A percentile compares a stretch with the other conserved stretches of the same genome.
phyloP scores from a whole-genome alignment of 2,888 invertebrate genomes.

The Stenchaetothrips biformis region DNA sequence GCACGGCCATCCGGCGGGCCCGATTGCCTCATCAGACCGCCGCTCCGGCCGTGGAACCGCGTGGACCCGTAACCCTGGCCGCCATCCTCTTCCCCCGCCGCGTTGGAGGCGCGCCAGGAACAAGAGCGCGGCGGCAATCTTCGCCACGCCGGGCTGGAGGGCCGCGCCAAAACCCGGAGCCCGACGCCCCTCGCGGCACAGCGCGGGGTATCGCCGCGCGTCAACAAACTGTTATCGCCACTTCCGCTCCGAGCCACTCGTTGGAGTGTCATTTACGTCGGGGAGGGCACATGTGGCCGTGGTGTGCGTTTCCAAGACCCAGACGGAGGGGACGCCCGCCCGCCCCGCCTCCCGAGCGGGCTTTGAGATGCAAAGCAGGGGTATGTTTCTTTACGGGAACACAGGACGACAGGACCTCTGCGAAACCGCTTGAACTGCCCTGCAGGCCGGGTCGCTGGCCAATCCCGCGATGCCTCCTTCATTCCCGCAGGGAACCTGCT shows the following conservation, averaged over 20 bases:
- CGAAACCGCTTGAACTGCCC: too few relatives aligned
- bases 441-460: too few relatives aligned
- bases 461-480: too few relatives aligned
- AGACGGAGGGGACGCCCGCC: background rate
- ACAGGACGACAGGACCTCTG: too few relatives aligned
- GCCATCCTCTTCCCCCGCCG: background rate
- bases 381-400: background rate
- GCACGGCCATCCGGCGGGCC: too few relatives aligned
- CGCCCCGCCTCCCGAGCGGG: background rate
- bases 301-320: background rate
- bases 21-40: too few relatives aligned
- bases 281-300: background rate
- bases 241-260: background rate
- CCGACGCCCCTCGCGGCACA: background rate
- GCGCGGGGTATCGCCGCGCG: background rate
- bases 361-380: slow-evolving; percentile 22
- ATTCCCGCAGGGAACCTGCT: too few relatives aligned
- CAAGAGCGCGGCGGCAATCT: background rate
- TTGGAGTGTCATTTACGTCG: background rate
- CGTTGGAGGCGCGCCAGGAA: background rate
- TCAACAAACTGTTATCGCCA: background rate
- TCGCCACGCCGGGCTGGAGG: background rate
- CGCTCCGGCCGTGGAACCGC: too few relatives aligned
- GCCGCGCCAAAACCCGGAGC: background rate
- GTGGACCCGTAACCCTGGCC: too few relatives aligned